Base-by-base conservation (phyloP, 2,888 invertebrate species). In the Allygus modestus region DNA sequence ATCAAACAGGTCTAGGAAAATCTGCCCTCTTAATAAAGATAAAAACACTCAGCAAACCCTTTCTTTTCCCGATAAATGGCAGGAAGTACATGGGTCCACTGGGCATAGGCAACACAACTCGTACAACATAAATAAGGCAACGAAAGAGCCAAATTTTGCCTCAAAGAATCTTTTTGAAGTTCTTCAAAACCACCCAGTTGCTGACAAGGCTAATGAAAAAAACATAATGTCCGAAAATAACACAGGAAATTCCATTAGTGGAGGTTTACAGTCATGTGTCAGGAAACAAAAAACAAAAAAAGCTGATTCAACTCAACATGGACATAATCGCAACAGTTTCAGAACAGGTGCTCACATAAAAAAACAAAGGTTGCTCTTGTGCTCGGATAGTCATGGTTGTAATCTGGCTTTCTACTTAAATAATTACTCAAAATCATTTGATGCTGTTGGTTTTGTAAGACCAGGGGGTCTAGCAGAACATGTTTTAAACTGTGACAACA, bases 81-180 rank as follows among this genome's bases (percentile, higher is more conserved):
- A 69, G 15, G 2, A 7, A 17, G 69, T 69, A 11, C 65, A 2
- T 17, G 15, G 15, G 17, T 51, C 51, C 4, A 17, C 46, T 12
- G 17, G 12, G 46, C 2, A 46, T 4, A 46, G 46, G n/a, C 17
- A 46, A 46, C n/a, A 46, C 46, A 46, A 17, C 46, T 37, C 37
- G 11, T 7, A 46, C 46, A 46, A 46, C 17, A 46, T 15, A 46
- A 46, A 46, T 46, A 46, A 31, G n/a, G 69, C 28, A 69, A n/a
- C 2, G 0, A n/a, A 2, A 31, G 33, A 15, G 2, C 31, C 17
- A n/a, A 31, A 11, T 23, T 69, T 69, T 17, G n/a, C 20, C 1
- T 31, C 31, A 69, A 69, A 69, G n/a, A 69, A 69, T 37, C 37
- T 31, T 37, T 69, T 69, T 69, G 69, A 69, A 17, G 33, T 69